These are phyloP conservation scores for Pseudorhiza aurosa DNA, from an alignment of 30 jellyfish, hydroid and myxozoan genomes.

Conservation along the genomic window DNA sequence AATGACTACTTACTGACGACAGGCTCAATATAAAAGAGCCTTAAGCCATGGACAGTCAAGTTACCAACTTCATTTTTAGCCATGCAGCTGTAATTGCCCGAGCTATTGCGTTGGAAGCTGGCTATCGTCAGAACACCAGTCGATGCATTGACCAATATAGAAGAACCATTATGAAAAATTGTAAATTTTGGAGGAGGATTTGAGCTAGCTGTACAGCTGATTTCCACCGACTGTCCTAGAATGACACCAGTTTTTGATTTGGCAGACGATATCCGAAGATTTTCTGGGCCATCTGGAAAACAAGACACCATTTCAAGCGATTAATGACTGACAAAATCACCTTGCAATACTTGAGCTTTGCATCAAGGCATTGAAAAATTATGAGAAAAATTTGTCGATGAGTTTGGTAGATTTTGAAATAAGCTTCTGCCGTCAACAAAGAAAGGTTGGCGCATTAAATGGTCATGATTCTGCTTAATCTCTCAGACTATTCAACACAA, in stretches of 20 bases:
- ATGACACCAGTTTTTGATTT: slow-evolving; percentile 43
- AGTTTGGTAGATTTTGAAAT: too few species aligned
- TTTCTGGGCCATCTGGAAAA: slow-evolving; percentile 58
- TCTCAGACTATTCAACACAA: too few species aligned
- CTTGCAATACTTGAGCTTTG: too few species aligned
- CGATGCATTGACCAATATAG: neutral
- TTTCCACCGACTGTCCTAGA: slow-evolving; percentile 13
- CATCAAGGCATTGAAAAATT: too few species aligned
- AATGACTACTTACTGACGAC: neutral
- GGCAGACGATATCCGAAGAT: slow-evolving; percentile 22
- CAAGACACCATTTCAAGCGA: too few species aligned
- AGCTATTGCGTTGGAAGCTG: slow-evolving; percentile 17
- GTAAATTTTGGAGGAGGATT: slow-evolving; percentile 47
- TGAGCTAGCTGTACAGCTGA: slow-evolving; percentile 44
- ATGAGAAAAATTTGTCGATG: too few species aligned
- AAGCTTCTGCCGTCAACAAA: too few species aligned
- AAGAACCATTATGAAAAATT: slow-evolving; percentile 25
- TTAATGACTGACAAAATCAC: too few species aligned
- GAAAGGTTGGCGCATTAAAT: too few species aligned
- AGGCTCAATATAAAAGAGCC: slow-evolving; percentile 31
- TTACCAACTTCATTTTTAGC: slow-evolving; percentile 29
- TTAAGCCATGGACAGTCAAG: slow-evolving; percentile 29
- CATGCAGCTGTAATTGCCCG: slow-evolving; percentile 65
- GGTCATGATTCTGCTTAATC: too few species aligned
- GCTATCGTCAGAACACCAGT: slow-evolving; percentile 36